Evolutionary conservation across 2,113 vertebrate genomes (phyloP).

Genomic region (Bos indicus): DNA sequence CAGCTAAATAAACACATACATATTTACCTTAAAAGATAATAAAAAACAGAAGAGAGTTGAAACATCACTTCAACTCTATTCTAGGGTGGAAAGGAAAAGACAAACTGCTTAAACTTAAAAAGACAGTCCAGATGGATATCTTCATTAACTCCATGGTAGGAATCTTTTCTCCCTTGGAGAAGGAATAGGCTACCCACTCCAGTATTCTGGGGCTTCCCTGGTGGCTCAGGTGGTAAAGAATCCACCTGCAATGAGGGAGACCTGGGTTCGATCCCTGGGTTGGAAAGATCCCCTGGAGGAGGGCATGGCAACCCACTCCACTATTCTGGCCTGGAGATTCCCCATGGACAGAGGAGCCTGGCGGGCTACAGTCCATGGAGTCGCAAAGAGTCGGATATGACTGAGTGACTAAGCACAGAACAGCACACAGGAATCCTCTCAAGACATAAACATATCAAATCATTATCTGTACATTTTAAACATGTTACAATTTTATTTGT

Average conservation of each 20-base stretch:
- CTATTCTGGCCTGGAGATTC: neutral
- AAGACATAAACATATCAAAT: neutral
- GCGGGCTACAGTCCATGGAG: neutral
- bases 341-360: neutral
- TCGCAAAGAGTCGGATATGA: neutral
- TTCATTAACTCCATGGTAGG: neutral
- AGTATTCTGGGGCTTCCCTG: neutral
- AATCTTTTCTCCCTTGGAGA: neutral
- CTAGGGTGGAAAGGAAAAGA: neutral
- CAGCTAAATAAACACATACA: neutral
- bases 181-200: neutral
- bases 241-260: neutral
- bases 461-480: too few relatives aligned
- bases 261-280: neutral
- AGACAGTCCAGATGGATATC: neutral
- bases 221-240: neutral
- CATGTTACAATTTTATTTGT: neutral
- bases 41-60: neutral
- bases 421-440: neutral
- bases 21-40: neutral
- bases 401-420: rapidly evolving
- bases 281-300: neutral
- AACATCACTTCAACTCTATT: neutral
- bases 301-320: neutral
- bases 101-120: neutral